Percentiles rank a stretch among this genome's conserved stretches.
These are phyloP conservation scores for Lasiommata megera DNA, from an alignment of 2,888 invertebrate genomes.

Conservation along the genomic window DNA sequence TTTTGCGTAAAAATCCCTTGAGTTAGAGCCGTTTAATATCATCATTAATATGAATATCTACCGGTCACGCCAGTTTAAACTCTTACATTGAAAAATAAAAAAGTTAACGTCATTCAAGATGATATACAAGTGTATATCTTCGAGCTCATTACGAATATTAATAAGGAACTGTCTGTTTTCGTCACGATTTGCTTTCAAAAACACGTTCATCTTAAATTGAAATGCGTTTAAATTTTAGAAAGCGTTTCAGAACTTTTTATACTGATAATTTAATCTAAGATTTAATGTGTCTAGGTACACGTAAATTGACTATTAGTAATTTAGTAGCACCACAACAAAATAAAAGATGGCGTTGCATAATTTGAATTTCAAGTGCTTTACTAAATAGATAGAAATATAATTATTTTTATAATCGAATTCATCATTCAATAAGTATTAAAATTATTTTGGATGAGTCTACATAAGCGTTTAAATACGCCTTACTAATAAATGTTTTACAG, in stretches of 20 bases:
- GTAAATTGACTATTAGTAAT: conserved; percentile 45
- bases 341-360: conserved; percentile 31
- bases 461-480: background rate
- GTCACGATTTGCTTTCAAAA: no score
- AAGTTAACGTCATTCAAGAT: background rate
- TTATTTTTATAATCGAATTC: background rate
- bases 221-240: background rate
- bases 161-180: background rate
- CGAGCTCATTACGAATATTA: background rate
- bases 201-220: background rate
- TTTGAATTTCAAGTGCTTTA: conserved; percentile 21
- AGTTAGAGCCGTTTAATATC: no score
- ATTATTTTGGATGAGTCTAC: background rate
- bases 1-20: no score
- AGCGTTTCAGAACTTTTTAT: background rate
- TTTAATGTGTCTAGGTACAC: conserved; percentile 13
- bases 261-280: background rate
- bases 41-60: no score
- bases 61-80: background rate
- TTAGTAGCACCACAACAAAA: conserved; percentile 57
- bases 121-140: background rate
- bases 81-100: background rate
- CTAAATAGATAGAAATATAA: background rate
- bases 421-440: background rate
- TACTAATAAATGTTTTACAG: no score